Evolutionary conservation across 2,888 invertebrate species (phyloP), one percentile per base, ranked within the genome.

Genomic region (Lymantria dispar): DNA sequence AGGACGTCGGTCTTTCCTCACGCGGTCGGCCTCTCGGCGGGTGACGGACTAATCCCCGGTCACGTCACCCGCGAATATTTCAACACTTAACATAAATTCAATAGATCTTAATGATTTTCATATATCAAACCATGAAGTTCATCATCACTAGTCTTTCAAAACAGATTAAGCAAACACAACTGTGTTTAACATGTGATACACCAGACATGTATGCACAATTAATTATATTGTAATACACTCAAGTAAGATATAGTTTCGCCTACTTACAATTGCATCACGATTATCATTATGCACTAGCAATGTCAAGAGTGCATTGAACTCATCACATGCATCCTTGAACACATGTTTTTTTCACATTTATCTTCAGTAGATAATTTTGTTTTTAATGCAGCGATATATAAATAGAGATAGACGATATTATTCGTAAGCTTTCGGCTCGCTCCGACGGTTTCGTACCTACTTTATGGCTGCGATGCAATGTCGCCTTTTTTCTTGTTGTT

Each of bases 271-370:
- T 82, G 78, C 81, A 78, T 83, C 77, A 80, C 70, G 62, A 65
- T 60, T 62, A 76, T 79, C 78, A 80, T 82, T 76, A 64, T 71
- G 76, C 67, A 68, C 59, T 64, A 76, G 64, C 88, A 90, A 90
- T 85, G 89, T 88, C 89, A 89, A 57, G 65, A 63, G 89, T 73
- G 61, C 86, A 64, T 77, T 88, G 89, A 88, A 86, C 90, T 63
- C 73, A 56, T 36, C 50, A 50, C 59, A 33, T 48, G 72, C 73
- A 85, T 85, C 88, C 88, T 89, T 89, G 89, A 85, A 83, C 70
- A 74, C 12, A 33, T 40, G 13, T 78, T 80, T 78, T n/a, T 82
- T 77, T 58, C 79, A 76, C 61, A 59, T 60, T 64, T 79, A 80
- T 70, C 65, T 61, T 63, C 67, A 58, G 74, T 81, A 80, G 84